Conservation (phyloP, 2,888 invertebrate genomes). For the Balanococcus diminutus region DNA sequence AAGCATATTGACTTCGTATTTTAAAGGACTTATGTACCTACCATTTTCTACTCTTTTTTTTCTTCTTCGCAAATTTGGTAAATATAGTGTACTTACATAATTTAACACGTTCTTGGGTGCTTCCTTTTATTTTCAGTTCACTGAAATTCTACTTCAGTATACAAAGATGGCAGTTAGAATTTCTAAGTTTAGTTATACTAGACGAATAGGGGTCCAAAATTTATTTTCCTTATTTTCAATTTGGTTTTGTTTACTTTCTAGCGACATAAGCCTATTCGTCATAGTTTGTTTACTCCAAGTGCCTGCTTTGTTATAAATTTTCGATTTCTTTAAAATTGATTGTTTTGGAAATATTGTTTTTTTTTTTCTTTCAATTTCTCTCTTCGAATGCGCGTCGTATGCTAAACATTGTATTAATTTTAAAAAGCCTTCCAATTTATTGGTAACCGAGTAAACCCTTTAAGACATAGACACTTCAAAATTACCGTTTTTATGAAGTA, state of each 20-base stretch:
- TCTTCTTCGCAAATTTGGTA: background rate
- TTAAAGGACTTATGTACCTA: conserved; percentile 14
- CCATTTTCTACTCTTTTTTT: background rate
- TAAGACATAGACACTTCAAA: background rate
- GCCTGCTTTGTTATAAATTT: conserved; percentile 31
- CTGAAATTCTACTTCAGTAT: conserved; percentile 27
- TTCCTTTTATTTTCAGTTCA: conserved; percentile 22
- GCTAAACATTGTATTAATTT: conserved; percentile 27
- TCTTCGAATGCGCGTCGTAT: background rate
- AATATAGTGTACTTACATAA: conserved; percentile 23
- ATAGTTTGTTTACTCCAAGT: conserved; percentile 23
- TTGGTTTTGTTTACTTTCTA: conserved; percentile 28
- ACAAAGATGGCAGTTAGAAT: conserved; percentile 27
- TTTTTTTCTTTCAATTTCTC: background rate
- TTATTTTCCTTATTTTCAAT: conserved; percentile 23
- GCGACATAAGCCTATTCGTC: conserved; percentile 31
- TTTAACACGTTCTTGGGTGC: conserved; percentile 26
- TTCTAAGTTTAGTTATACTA: conserved; percentile 20
- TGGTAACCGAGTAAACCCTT: background rate
- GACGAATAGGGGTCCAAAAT: conserved; percentile 27
- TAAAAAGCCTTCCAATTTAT: conserved; percentile 1
- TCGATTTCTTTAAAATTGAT: conserved; percentile 31
- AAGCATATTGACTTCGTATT: conserved; percentile 19
- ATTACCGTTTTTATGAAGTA: background rate
- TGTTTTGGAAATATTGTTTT: conserved; percentile 27